Conservation (phyloP, 2,888 invertebrate species). For the Drosophila seclusa region DNA sequence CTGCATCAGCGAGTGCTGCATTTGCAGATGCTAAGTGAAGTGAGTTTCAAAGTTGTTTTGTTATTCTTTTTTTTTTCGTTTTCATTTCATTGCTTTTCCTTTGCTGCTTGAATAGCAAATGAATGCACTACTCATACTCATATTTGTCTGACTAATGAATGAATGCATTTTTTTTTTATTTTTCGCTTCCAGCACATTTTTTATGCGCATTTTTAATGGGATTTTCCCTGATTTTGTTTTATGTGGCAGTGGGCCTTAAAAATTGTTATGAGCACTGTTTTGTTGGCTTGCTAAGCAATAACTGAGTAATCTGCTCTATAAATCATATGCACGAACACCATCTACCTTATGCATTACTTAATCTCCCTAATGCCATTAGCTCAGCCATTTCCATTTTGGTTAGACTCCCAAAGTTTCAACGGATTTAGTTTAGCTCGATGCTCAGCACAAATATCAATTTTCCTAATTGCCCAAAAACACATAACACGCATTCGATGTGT, state of each 20-base stretch:
- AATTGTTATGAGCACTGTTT: constrained; percentile 1
- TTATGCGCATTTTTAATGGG: constrained; percentile 35
- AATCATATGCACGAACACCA: constrained; percentile 23
- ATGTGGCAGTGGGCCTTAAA: background rate
- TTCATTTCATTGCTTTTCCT: constrained; percentile 21
- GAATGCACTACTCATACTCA: constrained; percentile 38
- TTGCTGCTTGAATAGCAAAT: constrained; percentile 42
- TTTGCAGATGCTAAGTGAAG: constrained; percentile 49
- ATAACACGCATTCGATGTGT: constrained; percentile 18
- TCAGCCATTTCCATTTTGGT: background rate
- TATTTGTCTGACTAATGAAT: constrained; percentile 37
- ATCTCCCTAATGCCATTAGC: constrained; percentile 14
- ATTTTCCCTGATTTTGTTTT: constrained; percentile 24
- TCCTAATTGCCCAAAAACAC: constrained; percentile 44
- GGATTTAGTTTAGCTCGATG: constrained; percentile 25
- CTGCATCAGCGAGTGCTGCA: constrained; percentile 23
- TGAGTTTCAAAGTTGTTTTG: constrained; percentile 23
- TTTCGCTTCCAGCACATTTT: constrained; percentile 12
- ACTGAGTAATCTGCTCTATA: constrained; percentile 19
- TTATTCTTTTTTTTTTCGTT: constrained; percentile 13
- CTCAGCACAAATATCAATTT: constrained; percentile 54
- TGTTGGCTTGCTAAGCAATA: constrained; percentile 8
- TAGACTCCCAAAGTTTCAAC: constrained; percentile 12
- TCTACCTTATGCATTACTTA: constrained; percentile 14
- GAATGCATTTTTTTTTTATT: constrained; percentile 16